Evolutionary conservation across 2,797 vertebrate genomes (phyloP).

Genomic region (Microctenopoma steveboyesi): DNA sequence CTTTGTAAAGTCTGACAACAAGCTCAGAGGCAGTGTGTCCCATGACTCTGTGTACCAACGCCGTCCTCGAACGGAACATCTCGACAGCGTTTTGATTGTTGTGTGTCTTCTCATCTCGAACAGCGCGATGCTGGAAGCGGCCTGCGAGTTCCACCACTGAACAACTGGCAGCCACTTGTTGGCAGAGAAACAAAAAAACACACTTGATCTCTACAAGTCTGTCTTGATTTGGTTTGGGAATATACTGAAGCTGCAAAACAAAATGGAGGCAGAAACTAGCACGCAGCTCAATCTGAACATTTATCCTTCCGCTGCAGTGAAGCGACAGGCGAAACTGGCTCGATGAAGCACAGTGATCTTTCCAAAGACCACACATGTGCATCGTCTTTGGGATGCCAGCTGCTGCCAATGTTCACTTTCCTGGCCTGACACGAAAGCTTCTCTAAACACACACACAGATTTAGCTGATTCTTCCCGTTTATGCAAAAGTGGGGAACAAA

Average conservation of each 20-base stretch:
- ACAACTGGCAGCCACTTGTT: conserved; percentile 28
- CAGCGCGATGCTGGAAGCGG: conserved; percentile 31
- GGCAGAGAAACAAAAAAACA: conserved; percentile 16
- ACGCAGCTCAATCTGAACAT: conserved; percentile 9
- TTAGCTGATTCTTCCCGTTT: conserved; percentile 58
- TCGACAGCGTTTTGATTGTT: conserved; percentile 16
- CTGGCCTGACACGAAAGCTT: conserved; percentile 31
- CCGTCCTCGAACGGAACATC: conserved; percentile 45
- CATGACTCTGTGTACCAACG: conserved; percentile 7
- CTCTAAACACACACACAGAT: conserved; percentile 42
- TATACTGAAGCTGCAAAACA: conserved; percentile 5
- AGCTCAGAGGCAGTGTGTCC: conserved; percentile 26
- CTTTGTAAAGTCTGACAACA: conserved; percentile 45
- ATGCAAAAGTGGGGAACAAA: conserved; percentile 47
- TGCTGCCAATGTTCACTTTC: conserved; percentile 54
- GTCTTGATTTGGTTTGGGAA: conserved; percentile 26
- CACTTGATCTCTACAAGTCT: conserved; percentile 30
- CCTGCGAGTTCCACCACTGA: conserved; percentile 37
- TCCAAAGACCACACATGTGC: conserved; percentile 57
- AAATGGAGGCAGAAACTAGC: neutral
- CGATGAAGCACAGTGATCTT: conserved; percentile 31
- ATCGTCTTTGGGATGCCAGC: conserved; percentile 15
- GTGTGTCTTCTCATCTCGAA: conserved; percentile 17
- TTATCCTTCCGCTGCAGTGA: neutral
- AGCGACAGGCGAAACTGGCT: conserved; percentile 15